Base-by-base conservation (phyloP, 2,888 invertebrate species). In the Osedax frankpressi region DNA sequence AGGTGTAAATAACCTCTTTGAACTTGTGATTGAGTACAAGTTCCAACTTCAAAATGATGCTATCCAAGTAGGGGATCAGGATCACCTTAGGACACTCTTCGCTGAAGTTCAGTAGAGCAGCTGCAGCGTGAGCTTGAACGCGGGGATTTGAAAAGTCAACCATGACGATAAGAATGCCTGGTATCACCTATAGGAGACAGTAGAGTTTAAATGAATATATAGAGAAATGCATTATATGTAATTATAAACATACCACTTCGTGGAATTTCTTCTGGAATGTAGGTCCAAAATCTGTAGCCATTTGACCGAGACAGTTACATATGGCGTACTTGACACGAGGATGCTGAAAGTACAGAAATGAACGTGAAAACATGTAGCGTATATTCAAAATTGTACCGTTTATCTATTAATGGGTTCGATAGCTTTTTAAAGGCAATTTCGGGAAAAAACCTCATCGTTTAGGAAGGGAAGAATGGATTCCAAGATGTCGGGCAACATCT, bases 251-350 rank as follows among this genome's bases (percentile, higher is more conserved):
- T 76, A 86, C 94, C 85, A 91, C 91, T 78, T 90, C 91, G 83
- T 98, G 97, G 86, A 94, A 98, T 85, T 95, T 95, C 87, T 96
- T 97, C 84, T 98, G 94, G 80, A 98, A 94, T 14, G 89, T 87
- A 1, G 96, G 96, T 1, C 94, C 94, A 86, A 98, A 99, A 86
- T 98, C 98, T 0, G 96, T 93, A 0, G 96, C 92, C 93, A 98
- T 94, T 86, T 98, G 97, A 6, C 98, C 98, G 67, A 99, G 89
- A 26, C 97, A 96, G 86, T 98, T 99, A 83, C 98, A 99, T 26
- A 95, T 93, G 2, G 98, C 98, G 83, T 95, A 96, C 74, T 97
- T 88, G 0, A 79, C 77, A n/a, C 74, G 74, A 1, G 78, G 77
- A 68, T 78, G 78, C 77, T 77, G 72, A 0, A 77, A 44, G 72